A percentile compares a stretch with the other conserved stretches of the same genome.
Conservation (phyloP, 2,888 invertebrate genomes). For the Coleophora flavipennella region DNA sequence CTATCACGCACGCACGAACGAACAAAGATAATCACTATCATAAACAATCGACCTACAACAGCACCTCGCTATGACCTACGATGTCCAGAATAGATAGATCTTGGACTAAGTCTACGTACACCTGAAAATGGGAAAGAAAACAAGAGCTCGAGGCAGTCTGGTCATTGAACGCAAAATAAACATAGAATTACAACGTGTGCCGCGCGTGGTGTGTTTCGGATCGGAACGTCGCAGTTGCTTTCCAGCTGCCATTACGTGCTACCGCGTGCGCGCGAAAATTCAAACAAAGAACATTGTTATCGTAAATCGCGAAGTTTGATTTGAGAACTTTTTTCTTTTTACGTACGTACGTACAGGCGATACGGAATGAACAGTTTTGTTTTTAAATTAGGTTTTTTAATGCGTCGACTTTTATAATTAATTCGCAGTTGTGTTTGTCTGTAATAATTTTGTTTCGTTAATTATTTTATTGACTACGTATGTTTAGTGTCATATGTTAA, state of each 20-base stretch:
- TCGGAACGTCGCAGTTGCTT: conserved; percentile 23
- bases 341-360: neutral
- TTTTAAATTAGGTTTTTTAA: neutral
- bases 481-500: conserved; percentile 5
- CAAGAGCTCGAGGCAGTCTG: conserved; percentile 19
- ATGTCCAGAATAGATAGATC: conserved; percentile 1
- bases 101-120: neutral
- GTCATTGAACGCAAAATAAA: conserved; percentile 21
- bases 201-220: neutral
- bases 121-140: conserved; percentile 14
- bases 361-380: neutral
- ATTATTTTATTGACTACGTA: neutral
- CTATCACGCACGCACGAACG: too few relatives aligned
- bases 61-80: neutral
- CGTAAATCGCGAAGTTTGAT: conserved; percentile 1
- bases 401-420: neutral
- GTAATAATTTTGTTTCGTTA: neutral
- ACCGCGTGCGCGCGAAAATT: conserved; percentile 18
- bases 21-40: neutral
- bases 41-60: neutral
- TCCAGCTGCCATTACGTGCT: conserved; percentile 14
- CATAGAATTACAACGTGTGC: conserved; percentile 6
- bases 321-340: neutral
- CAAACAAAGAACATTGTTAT: conserved; percentile 30
- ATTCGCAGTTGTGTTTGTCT: neutral